A percentile compares a stretch with the other conserved stretches of the same genome.
Evolutionary conservation across 2,113 vertebrate species (phyloP).

Genomic region (Syngnathus floridae): DNA sequence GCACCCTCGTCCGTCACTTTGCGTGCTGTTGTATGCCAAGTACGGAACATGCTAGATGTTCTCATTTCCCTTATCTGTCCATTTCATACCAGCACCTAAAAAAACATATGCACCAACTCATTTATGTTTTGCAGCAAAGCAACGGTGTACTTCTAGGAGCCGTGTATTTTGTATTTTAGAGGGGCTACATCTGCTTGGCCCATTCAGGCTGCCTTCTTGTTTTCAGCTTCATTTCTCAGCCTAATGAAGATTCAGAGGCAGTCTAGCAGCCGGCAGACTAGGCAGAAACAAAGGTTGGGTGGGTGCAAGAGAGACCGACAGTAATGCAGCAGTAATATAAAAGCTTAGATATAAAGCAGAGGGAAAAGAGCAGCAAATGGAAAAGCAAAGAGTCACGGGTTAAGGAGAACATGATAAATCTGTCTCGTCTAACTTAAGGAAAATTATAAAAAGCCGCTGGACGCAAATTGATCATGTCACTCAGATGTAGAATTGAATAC

Average conservation of each 20-base stretch:
- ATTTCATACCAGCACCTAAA: constrained; percentile 12
- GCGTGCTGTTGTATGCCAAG: neutral
- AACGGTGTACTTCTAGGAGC: constrained; percentile 12
- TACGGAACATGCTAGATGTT: constrained; percentile 20
- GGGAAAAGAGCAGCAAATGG: neutral
- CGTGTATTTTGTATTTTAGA: constrained; percentile 37
- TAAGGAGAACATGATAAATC: neutral
- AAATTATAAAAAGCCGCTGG: neutral
- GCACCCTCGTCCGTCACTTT: neutral
- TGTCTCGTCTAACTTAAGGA: neutral
- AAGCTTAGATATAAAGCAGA: constrained; percentile 11
- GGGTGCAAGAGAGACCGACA: constrained; percentile 17
- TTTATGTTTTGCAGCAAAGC: constrained; percentile 39
- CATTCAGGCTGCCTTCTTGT: constrained; percentile 70
- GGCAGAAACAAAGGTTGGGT: constrained; percentile 21
- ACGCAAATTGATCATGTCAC: neutral
- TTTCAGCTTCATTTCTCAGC: constrained; percentile 76
- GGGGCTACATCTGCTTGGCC: constrained; percentile 70
- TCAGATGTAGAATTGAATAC: neutral
- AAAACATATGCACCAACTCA: constrained; percentile 17
- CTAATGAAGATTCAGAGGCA: constrained; percentile 79
- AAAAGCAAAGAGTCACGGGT: neutral
- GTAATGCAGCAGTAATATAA: constrained; percentile 15
- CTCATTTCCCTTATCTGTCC: constrained; percentile 17
- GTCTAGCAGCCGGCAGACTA: constrained; percentile 44